Base-by-base conservation (phyloP, 2,113 vertebrate species). In the Toxotes chatareus region DNA sequence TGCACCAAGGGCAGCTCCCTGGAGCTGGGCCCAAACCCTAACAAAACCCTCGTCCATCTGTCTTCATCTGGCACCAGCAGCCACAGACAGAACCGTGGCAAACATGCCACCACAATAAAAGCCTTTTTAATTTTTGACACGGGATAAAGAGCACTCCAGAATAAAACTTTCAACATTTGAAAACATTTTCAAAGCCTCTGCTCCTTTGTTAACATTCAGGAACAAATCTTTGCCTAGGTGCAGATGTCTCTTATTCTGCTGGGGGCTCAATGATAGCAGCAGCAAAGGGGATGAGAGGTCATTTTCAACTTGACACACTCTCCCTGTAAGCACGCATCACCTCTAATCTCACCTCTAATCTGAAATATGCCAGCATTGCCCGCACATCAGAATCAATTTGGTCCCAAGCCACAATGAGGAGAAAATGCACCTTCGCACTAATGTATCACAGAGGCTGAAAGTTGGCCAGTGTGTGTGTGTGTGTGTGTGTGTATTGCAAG, bases 11-110 rank as follows among this genome's bases (percentile, higher is more conserved):
- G 77, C 81, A 73, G 82, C 63, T 75, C 57, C 23, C 81, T 93
- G 92, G 91, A 90, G 76, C 65, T 7, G 4, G 69, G 86, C 89
- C 90, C 83, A 65, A 82, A 80, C 60, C 73, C 64, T 14, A 9
- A 60, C 68, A 87, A 86, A 89, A 65, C 75, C 88, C 74, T 63
- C 27, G 27, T 72, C 91, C 90, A 93, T 92, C 91, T 94, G 88
- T 86, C 81, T 73, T 56, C 80, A 75, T 88, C 86, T 89, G 85
- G 77, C 84, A 74, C 57, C 59, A 6, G 16, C 61, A 27, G 67
- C 65, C 51, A 23, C 60, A 27, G 57, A 53, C 64, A 51, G 31
- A 78, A 64, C 38, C 53, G 4, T 4, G 16, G 53, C 60, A 14
- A 31, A 73, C 63, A 72, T 12, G n/a, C 51, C 42, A 36, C 46